These are phyloP conservation scores for Aramus guarauna DNA, from an alignment of 2,113 vertebrate genomes.

Conservation along the genomic window DNA sequence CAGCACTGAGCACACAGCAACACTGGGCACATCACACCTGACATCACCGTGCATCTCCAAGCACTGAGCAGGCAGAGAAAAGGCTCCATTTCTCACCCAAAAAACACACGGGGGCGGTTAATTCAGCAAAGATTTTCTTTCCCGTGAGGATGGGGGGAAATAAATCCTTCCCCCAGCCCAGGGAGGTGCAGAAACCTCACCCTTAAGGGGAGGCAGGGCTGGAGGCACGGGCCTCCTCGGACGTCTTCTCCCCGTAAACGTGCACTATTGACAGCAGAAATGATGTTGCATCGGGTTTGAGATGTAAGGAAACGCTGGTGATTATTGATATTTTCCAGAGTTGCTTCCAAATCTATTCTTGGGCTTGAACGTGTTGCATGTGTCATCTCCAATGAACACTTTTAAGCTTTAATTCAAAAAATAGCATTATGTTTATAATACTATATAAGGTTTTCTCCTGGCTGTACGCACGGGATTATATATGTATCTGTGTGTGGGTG, in stretches of 20 bases:
- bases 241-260: not conserved
- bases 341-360: conserved; percentile 35
- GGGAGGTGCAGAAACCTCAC: not conserved
- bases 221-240: not conserved
- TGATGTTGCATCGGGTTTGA: not conserved
- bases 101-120: not conserved
- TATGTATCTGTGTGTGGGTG: conserved; percentile 28
- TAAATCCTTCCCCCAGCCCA: not conserved
- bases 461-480: conserved; percentile 7
- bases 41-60: not conserved
- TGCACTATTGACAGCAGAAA: not conserved
- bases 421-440: conserved; percentile 8
- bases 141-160: not conserved
- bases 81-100: not conserved
- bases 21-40: not conserved
- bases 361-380: not conserved
- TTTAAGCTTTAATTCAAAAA: conserved; percentile 50
- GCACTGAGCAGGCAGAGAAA: not conserved
- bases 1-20: not conserved
- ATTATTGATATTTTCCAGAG: conserved; percentile 42
- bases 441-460: conserved; percentile 48
- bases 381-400: conserved; percentile 5
- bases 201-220: not conserved
- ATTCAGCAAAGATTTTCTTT: not conserved
- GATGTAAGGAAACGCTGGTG: not conserved